Evolutionary conservation across 2,797 vertebrate genomes (phyloP).

Genomic region (Taenioides sp.): DNA sequence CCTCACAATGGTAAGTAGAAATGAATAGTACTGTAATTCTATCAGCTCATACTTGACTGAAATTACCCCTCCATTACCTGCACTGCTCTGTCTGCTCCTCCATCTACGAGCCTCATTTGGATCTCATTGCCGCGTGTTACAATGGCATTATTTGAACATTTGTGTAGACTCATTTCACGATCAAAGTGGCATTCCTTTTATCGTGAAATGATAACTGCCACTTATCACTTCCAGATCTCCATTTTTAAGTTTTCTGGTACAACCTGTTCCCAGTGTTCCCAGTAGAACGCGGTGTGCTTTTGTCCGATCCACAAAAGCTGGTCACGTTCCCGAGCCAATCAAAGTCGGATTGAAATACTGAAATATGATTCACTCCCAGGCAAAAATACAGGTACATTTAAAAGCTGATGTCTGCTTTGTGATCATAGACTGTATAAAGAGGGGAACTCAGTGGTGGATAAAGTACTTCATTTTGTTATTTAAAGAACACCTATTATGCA

Average conservation of each 20-base stretch:
- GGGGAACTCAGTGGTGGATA: too few species aligned
- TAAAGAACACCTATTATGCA: too few species aligned
- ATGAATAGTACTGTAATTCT: neutral
- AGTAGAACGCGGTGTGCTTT: slow-evolving; percentile 1
- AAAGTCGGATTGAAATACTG: neutral
- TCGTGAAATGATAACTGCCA: slow-evolving; percentile 21
- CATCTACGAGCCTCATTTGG: slow-evolving; percentile 31
- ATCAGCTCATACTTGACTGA: slow-evolving; percentile 18
- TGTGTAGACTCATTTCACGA: neutral
- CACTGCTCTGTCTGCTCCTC: slow-evolving; percentile 15
- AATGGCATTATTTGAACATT: neutral
- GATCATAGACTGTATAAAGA: too few species aligned
- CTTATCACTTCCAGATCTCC: slow-evolving; percentile 14
- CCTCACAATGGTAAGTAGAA: neutral
- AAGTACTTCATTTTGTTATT: too few species aligned
- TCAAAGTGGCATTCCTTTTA: slow-evolving; percentile 31
- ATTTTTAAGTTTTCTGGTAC: slow-evolving; percentile 23
- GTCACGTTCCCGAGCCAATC: neutral
- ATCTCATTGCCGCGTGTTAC: slow-evolving; percentile 4
- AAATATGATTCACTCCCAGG: neutral
- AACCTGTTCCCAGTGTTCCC: neutral
- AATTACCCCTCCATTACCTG: slow-evolving; percentile 31
- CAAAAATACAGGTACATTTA: neutral
- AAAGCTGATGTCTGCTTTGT: too few species aligned
- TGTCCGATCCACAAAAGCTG: neutral